Evolutionary conservation across 2,113 vertebrate genomes (phyloP), one percentile per base, ranked within the genome.

Genomic region (Pelecanus crispus): DNA sequence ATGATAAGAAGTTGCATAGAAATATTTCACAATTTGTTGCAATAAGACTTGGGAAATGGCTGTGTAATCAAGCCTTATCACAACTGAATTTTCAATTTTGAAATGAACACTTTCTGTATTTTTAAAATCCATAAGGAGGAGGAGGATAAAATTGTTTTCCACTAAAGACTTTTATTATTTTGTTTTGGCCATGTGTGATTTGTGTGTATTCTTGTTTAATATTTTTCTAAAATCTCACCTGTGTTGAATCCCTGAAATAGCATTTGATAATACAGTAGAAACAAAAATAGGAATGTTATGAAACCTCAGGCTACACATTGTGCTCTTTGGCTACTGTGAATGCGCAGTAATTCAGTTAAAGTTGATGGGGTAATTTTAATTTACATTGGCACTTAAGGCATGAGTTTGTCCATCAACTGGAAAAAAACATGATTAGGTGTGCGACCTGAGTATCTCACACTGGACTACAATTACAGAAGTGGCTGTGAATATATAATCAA

Each of bases 131-230:
- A 84, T 95, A 89, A 95, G 84, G 92, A 97, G 93, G 86, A 97
- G 79, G 90, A 95, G 93, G 96, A 93, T 97, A 90, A 92, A 95
- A 93, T 92, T 95, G 62, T 97, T 98, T 97, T 97, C 97, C 96
- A 98, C 97, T 98, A 98, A 98, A 98, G 95, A 94, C 94, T 97
- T 96, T 84, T 97, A 94, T 96, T 96, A 97, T 97, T 97, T 97
- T 97, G 91, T 93, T 98, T 98, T 97, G 96, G 94, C 90, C 96
- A 2, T 80, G 96, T 98, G 97, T 97, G 97, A 96, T 98, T 98
- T 98, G 91, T 97, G 90, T 88, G 78, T 86, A 71, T 95, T 98
- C 94, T 89, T 95, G 81, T 80, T 87, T 55, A 91, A 47, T 93
- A 50, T 90, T 93, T 91, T 94, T 91, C 67, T 77, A 85, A 92